phyloP scores from a whole-genome alignment of 2,888 invertebrate species.

The Drosophila hawaiiensis region DNA sequence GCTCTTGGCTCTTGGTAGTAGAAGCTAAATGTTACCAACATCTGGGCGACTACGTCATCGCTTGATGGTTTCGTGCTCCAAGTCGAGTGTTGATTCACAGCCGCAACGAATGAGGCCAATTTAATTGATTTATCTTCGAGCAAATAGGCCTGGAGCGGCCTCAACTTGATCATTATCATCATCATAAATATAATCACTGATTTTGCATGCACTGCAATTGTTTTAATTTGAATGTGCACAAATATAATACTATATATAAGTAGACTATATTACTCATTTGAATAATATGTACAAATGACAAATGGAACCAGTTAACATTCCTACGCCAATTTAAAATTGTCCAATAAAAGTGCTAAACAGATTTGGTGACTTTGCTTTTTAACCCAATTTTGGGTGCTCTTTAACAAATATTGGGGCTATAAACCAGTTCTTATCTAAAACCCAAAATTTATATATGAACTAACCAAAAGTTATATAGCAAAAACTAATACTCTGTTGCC shows the following conservation, averaged over 20 bases:
- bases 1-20: slow-evolving; percentile 23
- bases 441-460: neutral
- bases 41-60: slow-evolving; percentile 50
- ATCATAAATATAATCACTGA: slow-evolving; percentile 12
- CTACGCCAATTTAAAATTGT: neutral
- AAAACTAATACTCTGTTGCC: neutral
- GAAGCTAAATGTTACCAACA: slow-evolving; percentile 43
- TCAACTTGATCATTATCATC: slow-evolving; percentile 10
- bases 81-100: slow-evolving; percentile 34
- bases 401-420: neutral
- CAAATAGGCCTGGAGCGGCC: slow-evolving; percentile 17
- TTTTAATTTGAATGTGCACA: slow-evolving; percentile 13
- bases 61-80: slow-evolving; percentile 3
- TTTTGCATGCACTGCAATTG: slow-evolving; percentile 40
- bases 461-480: neutral
- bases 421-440: neutral
- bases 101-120: slow-evolving; percentile 50
- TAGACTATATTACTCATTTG: neutral
- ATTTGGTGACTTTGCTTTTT: neutral
- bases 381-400: neutral
- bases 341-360: neutral
- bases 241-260: neutral
- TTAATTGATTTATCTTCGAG: slow-evolving; percentile 55
- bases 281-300: neutral
- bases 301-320: neutral